Conservation (phyloP, 1,140 invertebrate genomes). For the Chionoecetes opilio region DNA sequence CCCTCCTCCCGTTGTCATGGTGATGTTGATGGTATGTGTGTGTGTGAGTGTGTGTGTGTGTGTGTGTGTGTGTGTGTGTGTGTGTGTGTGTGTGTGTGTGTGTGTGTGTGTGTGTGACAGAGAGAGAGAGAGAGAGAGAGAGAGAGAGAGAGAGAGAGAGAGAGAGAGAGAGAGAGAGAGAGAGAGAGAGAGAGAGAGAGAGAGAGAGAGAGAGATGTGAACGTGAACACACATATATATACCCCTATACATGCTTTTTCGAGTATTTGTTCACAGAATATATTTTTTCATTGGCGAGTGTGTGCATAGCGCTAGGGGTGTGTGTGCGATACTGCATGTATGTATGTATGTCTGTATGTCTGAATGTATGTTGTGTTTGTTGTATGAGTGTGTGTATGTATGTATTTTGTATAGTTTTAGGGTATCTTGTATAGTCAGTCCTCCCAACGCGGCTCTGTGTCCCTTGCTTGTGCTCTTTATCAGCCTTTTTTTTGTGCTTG, state of each 20-base stretch:
- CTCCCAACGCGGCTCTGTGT: too few relatives aligned
- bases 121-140: constrained; percentile 37
- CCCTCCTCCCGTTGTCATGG: not conserved
- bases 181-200: too few relatives aligned
- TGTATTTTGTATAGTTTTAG: too few relatives aligned
- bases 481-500: too few relatives aligned
- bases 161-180: too few relatives aligned
- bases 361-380: constrained; percentile 34
- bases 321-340: constrained; percentile 4
- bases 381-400: too few relatives aligned
- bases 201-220: too few relatives aligned
- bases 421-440: too few relatives aligned
- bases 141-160: too few relatives aligned
- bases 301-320: constrained; percentile 22
- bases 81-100: not conserved
- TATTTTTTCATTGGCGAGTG: constrained; percentile 39
- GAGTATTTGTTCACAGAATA: not conserved
- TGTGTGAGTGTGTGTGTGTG: too few relatives aligned
- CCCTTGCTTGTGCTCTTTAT: too few relatives aligned
- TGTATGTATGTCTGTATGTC: constrained; percentile 51
- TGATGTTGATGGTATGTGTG: not conserved
- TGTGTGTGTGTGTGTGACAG: not conserved
- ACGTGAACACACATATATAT: not conserved
- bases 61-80: too few relatives aligned
- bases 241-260: constrained; percentile 39